Percentiles rank a stretch among this genome's conserved stretches.
Evolutionary conservation across 2,797 vertebrate species (phyloP).

Genomic region (Cetoscarus ocellatus): DNA sequence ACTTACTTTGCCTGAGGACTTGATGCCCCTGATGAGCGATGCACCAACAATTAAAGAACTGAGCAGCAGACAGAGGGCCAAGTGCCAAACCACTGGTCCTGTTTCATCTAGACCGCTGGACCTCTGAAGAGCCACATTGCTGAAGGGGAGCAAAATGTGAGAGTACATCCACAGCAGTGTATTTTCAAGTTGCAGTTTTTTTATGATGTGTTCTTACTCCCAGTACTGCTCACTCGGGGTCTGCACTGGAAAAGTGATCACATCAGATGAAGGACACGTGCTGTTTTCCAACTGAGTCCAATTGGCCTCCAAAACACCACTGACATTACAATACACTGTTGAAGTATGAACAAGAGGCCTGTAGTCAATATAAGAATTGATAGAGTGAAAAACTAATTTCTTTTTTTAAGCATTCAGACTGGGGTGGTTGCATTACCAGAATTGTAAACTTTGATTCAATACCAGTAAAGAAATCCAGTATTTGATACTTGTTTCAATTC

Average conservation of each 20-base stretch:
- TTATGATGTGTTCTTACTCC: conserved; percentile 87
- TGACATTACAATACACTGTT: conserved; percentile 82
- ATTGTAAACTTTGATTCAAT: too few relatives aligned
- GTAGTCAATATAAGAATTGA: neutral
- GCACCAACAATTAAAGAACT: conserved; percentile 87
- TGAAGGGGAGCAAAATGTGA: conserved; percentile 60
- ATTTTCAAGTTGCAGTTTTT: neutral
- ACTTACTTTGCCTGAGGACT: conserved; percentile 96
- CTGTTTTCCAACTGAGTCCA: conserved; percentile 80
- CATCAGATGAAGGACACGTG: conserved; percentile 77
- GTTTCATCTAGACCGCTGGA: conserved; percentile 90
- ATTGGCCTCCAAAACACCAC: conserved; percentile 71
- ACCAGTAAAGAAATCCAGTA: too few relatives aligned
- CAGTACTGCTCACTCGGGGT: conserved; percentile 95
- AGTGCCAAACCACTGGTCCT: conserved; percentile 92
- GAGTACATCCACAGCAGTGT: conserved; percentile 2
- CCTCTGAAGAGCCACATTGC: conserved; percentile 88
- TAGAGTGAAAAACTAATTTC: neutral
- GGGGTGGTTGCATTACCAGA: too few relatives aligned
- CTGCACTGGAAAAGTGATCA: conserved; percentile 72
- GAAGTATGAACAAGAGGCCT: neutral
- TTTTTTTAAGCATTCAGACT: neutral
- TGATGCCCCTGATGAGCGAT: conserved; percentile 93
- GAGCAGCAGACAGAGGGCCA: conserved; percentile 95
- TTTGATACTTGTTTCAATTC: too few relatives aligned